Evolutionary conservation across 2,113 vertebrate genomes (phyloP), one percentile per base, ranked within the genome.

Genomic region (Paralichthys olivaceus): DNA sequence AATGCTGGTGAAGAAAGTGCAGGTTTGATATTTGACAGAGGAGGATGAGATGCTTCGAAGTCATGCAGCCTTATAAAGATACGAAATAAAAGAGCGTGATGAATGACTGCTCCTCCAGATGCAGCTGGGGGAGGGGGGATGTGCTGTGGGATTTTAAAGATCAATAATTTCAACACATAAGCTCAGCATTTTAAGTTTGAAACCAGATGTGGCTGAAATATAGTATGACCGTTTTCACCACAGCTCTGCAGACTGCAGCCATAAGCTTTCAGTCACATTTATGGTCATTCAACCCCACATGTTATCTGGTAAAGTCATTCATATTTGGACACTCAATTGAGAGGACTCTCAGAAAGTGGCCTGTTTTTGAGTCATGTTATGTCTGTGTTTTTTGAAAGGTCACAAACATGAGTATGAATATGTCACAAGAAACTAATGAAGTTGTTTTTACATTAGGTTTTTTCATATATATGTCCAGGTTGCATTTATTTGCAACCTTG

Each of bases 91-190:
- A 79, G 56, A 75, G 59, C 5, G 25, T 77, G 81, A 84, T 69
- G 29, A 65, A 72, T 81, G 71, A 66, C 49, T 58, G 20, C 58
- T 80, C 62, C 62, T 43, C 64, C 74, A 83, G 68, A 87, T 76
- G 82, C 77, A 61, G 34, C 72, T 15, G 63, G 68, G 25, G 40
- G 59, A 40, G 8, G 54, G 76, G 60, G 7, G 11, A 77, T 58
- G 80, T 67, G 57, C 65, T 12, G 3, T n/a, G 69, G 63, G 72
- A 75, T 70, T 73, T 65, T 11, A 72, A 25, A 45, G 63, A 79
- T 83, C 80, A 84, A 84, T 89, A 20, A 43, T 76, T 87, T 76
- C 23, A 81, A 62, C 67, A 81, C 40, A 63, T 51, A 4, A 60
- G 34, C 47, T 63, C 13, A 54, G 32, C 22, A 37, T 47, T 74